Base-by-base conservation (phyloP, 2,888 invertebrate species). In the Mythimna vitellina region DNA sequence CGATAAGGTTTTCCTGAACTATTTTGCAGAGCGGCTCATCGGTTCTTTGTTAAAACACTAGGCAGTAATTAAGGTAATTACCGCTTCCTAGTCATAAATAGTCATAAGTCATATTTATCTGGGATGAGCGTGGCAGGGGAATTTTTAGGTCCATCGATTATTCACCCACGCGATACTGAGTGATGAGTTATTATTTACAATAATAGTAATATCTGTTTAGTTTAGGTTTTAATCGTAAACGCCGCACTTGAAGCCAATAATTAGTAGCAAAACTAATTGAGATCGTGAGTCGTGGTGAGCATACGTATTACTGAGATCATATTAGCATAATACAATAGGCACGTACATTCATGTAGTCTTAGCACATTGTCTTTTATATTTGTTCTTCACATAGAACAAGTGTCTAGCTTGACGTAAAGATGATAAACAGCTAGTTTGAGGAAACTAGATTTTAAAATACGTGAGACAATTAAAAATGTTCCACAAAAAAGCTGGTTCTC, bases 201-300 rank as follows among this genome's bases (percentile, higher is more conserved):
- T 54, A 20, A 32, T 35, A 29, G 3, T 42, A 4, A 32, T 60
- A 46, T 64, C 54, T 56, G 22, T 58, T 62, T 17, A 65, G 22
- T 60, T 65, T 25, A 57, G 54, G 14, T 65, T 51, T 32, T 54
- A 66, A 76, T 64, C 22, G 63, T 70, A 66, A 57, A 60, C 51
- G 46, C 14, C 12, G 25, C 25, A n/a, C 20, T 67, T 9, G 38
- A 51, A 60, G 38, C 12, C 32, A 63, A 58, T 65, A 58, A 65
- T 65, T 20, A 57, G 29, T 51, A 25, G 46, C 20, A 69, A 66
- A 65, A 60, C 38, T 49, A 56, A 71, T 67, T 49, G 58, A 54
- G 51, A 71, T 73, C 84, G 80, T 76, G 76, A 68, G 35, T 76
- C 58, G 70, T 75, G 73, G 65, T n/a, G 77, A 42, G 10, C 29